Evolutionary conservation across 2,113 vertebrate genomes (phyloP).

Genomic region (Plestiodon gilberti): DNA sequence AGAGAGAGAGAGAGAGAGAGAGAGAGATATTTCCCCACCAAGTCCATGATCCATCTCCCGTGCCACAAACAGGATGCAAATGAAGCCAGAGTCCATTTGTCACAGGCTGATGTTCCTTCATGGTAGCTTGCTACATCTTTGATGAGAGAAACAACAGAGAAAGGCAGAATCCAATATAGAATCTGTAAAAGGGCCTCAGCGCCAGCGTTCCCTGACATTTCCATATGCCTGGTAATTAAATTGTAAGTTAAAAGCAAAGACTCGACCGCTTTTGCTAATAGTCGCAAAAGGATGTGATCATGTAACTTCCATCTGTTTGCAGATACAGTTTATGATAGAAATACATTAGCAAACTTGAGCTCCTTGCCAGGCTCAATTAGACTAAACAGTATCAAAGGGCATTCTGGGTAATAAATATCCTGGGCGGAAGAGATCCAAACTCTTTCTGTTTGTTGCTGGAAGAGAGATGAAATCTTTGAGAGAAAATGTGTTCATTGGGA

Average conservation of each 20-base stretch:
- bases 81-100: background rate
- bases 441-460: slow-evolving; percentile 28
- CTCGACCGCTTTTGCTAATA: slow-evolving; percentile 51
- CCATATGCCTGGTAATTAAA: slow-evolving; percentile 59
- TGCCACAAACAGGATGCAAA: background rate
- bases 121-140: background rate
- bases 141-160: background rate
- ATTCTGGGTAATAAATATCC: slow-evolving; percentile 60
- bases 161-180: background rate
- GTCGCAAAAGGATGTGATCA: slow-evolving; percentile 50
- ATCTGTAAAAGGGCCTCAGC: background rate
- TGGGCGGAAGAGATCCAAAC: background rate
- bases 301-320: slow-evolving; percentile 67
- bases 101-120: background rate
- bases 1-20: background rate
- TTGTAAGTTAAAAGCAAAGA: slow-evolving; percentile 49
- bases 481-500: background rate
- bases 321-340: slow-evolving; percentile 52
- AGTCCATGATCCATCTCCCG: background rate
- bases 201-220: background rate
- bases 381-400: slow-evolving; percentile 67
- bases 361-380: slow-evolving; percentile 66
- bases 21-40: background rate
- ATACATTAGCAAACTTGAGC: slow-evolving; percentile 58
- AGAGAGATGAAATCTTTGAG: slow-evolving; percentile 42